Conservation (phyloP, 1,140 invertebrate genomes). For the Mamestra configurata region DNA sequence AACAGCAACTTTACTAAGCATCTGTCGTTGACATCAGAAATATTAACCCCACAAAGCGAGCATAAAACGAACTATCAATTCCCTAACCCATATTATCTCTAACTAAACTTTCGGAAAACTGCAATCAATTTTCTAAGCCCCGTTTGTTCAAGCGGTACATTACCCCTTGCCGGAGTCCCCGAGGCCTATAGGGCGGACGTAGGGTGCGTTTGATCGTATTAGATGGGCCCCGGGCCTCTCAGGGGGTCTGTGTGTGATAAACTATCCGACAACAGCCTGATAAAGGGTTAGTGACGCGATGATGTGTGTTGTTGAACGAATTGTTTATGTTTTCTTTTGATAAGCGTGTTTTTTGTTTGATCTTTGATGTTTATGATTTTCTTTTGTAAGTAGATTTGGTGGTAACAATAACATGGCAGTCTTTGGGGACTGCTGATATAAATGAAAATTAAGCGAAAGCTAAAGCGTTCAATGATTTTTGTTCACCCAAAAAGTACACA, state of each 20-base stretch:
- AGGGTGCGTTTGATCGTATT: conserved; percentile 22
- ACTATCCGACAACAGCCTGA: conserved; percentile 20
- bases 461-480: no score
- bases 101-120: conserved; percentile 29
- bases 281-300: conserved; percentile 29
- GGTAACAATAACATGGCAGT: no score
- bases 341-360: neutral
- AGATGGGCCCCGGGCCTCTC: neutral
- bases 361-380: neutral
- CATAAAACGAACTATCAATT: neutral
- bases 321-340: neutral
- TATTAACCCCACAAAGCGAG: neutral
- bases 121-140: conserved; percentile 24
- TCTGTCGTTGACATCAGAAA: neutral
- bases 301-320: conserved; percentile 16
- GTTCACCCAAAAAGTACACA: no score
- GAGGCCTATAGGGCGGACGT: neutral
- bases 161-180: neutral
- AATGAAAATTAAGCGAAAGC: no score
- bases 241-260: conserved; percentile 24
- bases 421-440: neutral
- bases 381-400: neutral
- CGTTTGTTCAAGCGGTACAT: neutral
- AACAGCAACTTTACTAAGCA: no score
- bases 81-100: conserved; percentile 9